Percentiles rank a stretch among this genome's conserved stretches.
Conservation (phyloP, 1,140 invertebrate species). For the Drosophila takahashii region DNA sequence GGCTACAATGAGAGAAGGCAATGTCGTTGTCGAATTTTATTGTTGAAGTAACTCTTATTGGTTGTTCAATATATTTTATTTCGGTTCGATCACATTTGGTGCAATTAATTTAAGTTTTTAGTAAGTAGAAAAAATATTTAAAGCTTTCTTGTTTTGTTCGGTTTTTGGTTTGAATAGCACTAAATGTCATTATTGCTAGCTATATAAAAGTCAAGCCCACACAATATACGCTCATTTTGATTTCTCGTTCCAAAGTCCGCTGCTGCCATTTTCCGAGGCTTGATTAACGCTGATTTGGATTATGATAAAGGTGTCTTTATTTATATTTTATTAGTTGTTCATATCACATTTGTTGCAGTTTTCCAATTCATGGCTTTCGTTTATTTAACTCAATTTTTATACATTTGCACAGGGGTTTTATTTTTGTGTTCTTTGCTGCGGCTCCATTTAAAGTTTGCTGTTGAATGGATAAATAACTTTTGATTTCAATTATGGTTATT, state of each 20-base stretch:
- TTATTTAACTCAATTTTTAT: slow-evolving; percentile 9
- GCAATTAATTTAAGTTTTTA: slow-evolving; percentile 54
- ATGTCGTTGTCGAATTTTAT: slow-evolving; percentile 71
- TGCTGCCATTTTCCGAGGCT: slow-evolving; percentile 35
- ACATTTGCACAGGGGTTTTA: slow-evolving; percentile 26
- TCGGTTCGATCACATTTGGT: slow-evolving; percentile 77
- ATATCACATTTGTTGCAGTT: slow-evolving; percentile 77
- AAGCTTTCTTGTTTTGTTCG: slow-evolving; percentile 61
- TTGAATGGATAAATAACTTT: slow-evolving; percentile 18
- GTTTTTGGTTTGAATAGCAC: slow-evolving; percentile 41
- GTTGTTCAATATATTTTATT: slow-evolving; percentile 44
- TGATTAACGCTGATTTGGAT: slow-evolving; percentile 53
- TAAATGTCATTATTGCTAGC: slow-evolving; percentile 34
- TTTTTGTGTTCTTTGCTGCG: slow-evolving; percentile 18
- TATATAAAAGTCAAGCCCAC: slow-evolving; percentile 41
- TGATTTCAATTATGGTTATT: slow-evolving; percentile 5
- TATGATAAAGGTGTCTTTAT: slow-evolving; percentile 37
- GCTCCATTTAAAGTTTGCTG: slow-evolving; percentile 25
- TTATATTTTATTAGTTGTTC: slow-evolving; percentile 53
- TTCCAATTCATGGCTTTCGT: slow-evolving; percentile 23
- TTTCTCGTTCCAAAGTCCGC: slow-evolving; percentile 29
- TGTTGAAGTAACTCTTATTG: slow-evolving; percentile 55
- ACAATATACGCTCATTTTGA: slow-evolving; percentile 39
- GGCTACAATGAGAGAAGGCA: slow-evolving; percentile 75
- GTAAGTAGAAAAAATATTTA: slow-evolving; percentile 77